Percentiles rank a stretch among this genome's conserved stretches.
These are phyloP conservation scores for Ailuropoda melanoleuca DNA, from an alignment of 2,113 vertebrate genomes.

Conservation along the genomic window DNA sequence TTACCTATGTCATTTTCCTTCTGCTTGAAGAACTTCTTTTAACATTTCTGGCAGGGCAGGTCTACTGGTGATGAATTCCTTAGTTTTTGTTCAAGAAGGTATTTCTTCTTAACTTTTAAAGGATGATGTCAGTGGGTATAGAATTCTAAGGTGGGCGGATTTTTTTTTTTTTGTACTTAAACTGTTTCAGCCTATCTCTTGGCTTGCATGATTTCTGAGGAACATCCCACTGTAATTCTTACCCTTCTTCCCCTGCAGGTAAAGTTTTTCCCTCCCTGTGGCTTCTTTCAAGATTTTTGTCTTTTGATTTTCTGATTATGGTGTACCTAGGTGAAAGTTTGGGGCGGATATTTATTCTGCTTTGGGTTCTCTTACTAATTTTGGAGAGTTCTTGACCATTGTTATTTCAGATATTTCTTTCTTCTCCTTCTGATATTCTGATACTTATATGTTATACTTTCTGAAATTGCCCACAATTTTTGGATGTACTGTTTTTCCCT, in stretches of 20 bases:
- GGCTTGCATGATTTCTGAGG: neutral
- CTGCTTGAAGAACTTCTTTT: neutral
- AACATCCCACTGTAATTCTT: neutral
- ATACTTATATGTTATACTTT: neutral
- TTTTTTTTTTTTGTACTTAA: neutral
- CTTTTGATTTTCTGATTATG: neutral
- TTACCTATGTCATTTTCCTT: neutral
- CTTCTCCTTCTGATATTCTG: neutral
- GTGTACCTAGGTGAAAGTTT: neutral
- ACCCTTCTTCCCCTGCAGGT: neutral
- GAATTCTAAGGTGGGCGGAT: neutral
- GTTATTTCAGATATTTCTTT: neutral
- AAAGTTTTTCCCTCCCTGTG: neutral
- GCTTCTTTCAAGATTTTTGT: neutral
- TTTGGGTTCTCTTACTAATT: neutral
- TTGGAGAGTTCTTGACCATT: neutral
- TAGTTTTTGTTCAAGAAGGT: neutral
- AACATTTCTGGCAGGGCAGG: neutral
- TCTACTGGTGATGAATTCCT: neutral
- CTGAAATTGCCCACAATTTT: neutral
- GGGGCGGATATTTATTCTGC: neutral
- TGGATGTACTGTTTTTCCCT: neutral
- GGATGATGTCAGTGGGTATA: neutral
- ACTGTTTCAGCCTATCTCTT: neutral
- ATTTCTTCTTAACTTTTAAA: neutral